Evolutionary conservation across 1,140 invertebrate species (phyloP), one percentile per base, ranked within the genome.

Genomic region (Kradibia gibbosae): DNA sequence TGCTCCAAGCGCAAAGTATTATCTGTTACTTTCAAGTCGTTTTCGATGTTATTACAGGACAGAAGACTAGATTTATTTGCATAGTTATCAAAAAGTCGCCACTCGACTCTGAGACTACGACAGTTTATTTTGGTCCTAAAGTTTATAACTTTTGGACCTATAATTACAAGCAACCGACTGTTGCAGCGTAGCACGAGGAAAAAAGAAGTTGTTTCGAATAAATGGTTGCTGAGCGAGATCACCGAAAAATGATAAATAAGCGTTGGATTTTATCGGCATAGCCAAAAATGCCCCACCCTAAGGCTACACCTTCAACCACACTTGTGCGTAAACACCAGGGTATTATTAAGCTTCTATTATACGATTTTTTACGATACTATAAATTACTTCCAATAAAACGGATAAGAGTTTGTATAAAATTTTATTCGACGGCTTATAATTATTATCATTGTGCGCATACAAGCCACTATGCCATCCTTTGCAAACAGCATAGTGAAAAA

Each of bases 211-310:
- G 31, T 60, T 36, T 65, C 60, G 60, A 36, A 36, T 20, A 65
- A 65, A 34, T 11, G 31, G 31, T 65, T 8, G 60, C 31, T 25
- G 31, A 36, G 57, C 15, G 60, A 65, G 60, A 65, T 65, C 31
- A 4, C 31, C 60, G 60, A 34, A 65, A 65, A 36, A 53, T 48
- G 57, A 62, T 36, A 65, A 65, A 36, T 36, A 65, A 65, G 60
- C 13, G 7, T 20, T 5, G 31, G 31, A 65, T 65, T 65, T 65
- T 65, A 65, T 65, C 60, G 60, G 13, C 17, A 34, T 15, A 20
- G 31, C 60, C 60, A 17, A 65, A 65, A 65, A 36, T 65, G 60
- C 31, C 31, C 31, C 60, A 20, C 31, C 60, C 60, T 36, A 20
- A 36, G 60, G 60, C 60, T 65, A 65, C 13, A 34, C 57, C n/a